Conservation (phyloP, 2,113 vertebrate species). For the Clarias magur region DNA sequence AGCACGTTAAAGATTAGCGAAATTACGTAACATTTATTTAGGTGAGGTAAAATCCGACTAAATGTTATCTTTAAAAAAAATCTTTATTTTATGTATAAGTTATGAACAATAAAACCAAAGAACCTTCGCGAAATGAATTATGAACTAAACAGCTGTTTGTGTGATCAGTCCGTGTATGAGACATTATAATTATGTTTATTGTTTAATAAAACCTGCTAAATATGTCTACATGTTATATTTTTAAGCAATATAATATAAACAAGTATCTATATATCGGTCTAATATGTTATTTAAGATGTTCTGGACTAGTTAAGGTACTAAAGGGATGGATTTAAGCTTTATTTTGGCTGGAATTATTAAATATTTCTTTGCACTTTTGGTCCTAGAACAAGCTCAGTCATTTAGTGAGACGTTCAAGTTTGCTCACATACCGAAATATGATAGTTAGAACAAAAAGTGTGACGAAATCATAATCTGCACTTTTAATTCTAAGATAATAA, state of each 20-base stretch:
- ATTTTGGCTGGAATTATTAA: background rate
- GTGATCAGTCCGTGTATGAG: background rate
- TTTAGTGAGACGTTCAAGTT: background rate
- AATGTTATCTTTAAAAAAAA: too few relatives aligned
- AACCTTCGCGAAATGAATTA: background rate
- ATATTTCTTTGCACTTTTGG: background rate
- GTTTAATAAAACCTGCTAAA: background rate
- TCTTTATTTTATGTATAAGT: background rate
- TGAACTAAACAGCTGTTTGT: conserved; percentile 14
- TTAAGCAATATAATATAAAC: background rate
- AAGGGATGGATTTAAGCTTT: background rate
- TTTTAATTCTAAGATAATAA: background rate
- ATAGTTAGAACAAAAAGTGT: too few relatives aligned
- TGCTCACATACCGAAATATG: background rate
- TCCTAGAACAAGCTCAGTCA: background rate
- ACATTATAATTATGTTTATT: background rate
- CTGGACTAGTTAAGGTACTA: background rate
- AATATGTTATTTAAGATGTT: background rate
- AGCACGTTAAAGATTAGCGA: conserved; percentile 1
- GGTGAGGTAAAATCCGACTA: background rate
- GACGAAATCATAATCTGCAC: background rate
- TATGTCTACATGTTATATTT: background rate
- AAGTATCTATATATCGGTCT: background rate
- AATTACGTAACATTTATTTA: background rate
- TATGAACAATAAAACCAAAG: background rate